Evolutionary conservation across 1,140 invertebrate genomes (phyloP).

Genomic region (Hermatobates lingyangjiaoensis): DNA sequence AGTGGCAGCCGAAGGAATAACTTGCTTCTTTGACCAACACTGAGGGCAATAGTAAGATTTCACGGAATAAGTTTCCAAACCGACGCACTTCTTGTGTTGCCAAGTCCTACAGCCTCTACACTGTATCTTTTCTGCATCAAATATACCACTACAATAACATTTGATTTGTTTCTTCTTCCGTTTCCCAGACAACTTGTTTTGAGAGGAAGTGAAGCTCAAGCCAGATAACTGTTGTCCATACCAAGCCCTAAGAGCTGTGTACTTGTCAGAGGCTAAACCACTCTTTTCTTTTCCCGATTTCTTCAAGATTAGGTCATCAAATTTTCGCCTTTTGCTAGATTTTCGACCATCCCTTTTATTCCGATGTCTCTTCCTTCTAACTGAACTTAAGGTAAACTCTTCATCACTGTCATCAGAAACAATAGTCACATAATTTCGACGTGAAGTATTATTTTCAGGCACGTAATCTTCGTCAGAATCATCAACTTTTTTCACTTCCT

Average conservation of each 20-base stretch:
- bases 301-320: neutral
- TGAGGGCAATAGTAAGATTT: conserved; percentile 33
- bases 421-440: no score
- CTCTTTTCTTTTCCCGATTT: neutral
- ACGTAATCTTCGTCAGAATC: neutral
- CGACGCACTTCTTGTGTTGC: conserved; percentile 41
- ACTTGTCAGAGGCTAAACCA: neutral
- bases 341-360: neutral
- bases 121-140: conserved; percentile 22
- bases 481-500: neutral
- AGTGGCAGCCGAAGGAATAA: conserved; percentile 36
- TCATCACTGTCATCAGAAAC: neutral
- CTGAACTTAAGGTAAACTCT: conserved; percentile 6
- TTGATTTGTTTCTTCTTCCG: neutral
- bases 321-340: neutral
- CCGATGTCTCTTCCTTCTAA: conserved; percentile 21
- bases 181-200: neutral
- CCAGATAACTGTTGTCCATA: neutral
- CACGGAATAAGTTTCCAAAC: conserved; percentile 26
- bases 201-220: neutral
- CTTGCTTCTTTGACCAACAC: conserved; percentile 32
- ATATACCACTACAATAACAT: conserved; percentile 4
- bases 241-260: neutral
- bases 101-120: conserved; percentile 34
- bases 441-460: no score